These are phyloP conservation scores for Entosphenus tridentatus DNA, from an alignment of 2,113 vertebrate species.

Conservation along the genomic window DNA sequence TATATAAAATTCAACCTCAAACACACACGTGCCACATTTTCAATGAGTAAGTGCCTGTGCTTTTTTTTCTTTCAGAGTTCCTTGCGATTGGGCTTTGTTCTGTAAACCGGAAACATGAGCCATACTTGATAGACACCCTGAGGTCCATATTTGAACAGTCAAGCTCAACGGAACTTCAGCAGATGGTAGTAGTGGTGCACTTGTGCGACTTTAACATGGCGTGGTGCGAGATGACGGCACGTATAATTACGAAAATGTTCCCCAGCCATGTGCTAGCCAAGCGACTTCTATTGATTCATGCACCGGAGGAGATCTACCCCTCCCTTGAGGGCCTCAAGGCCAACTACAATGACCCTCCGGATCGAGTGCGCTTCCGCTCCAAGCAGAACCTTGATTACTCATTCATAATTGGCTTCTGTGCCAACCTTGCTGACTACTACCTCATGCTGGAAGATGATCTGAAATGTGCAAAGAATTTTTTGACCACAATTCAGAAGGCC, in stretches of 20 bases:
- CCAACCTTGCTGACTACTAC: conserved; percentile 5
- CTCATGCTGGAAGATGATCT: conserved; percentile 8
- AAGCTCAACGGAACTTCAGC: conserved; percentile 8
- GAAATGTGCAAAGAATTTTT: conserved; percentile 8
- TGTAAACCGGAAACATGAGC: conserved; percentile 9
- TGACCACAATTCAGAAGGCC: not conserved
- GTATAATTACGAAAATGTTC: conserved; percentile 9
- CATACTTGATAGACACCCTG: conserved; percentile 12
- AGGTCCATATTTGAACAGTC: conserved; percentile 12
- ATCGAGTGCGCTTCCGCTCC: not conserved
- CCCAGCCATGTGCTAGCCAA: not conserved
- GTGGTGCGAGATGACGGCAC: conserved; percentile 8
- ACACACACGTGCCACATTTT: no score
- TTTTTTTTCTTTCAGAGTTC: conserved; percentile 9
- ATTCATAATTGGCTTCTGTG: conserved; percentile 10
- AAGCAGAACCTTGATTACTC: conserved; percentile 11
- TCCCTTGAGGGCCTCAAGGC: conserved; percentile 1
- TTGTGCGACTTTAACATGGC: conserved; percentile 10
- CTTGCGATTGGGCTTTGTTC: conserved; percentile 14
- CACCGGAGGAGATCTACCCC: conserved; percentile 1
- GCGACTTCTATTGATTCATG: conserved; percentile 7
- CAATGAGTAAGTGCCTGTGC: not conserved
- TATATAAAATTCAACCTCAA: no score
- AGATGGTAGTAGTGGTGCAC: conserved; percentile 12
- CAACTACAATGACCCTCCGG: not conserved